A percentile compares a stretch with the other conserved stretches of the same genome.
Conservation (phyloP, 2,888 invertebrate species). For the Seladonia tumulorum region DNA sequence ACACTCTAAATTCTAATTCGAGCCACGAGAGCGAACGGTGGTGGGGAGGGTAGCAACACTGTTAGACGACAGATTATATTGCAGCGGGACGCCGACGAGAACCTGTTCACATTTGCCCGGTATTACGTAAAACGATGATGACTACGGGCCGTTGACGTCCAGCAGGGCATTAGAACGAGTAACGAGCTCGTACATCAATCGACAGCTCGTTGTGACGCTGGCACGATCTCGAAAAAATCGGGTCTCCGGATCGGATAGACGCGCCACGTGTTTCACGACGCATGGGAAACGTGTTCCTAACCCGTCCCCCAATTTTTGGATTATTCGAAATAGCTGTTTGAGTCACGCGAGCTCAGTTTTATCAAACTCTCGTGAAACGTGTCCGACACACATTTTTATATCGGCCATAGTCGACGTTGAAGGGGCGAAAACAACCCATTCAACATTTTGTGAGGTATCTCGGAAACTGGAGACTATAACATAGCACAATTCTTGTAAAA, state of each 20-base stretch:
- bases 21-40: background rate
- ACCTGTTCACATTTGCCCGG: slow-evolving; percentile 31
- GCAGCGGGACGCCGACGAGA: slow-evolving; percentile 4
- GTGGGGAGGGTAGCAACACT: background rate
- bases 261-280: slow-evolving; percentile 1
- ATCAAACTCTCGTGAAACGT: background rate
- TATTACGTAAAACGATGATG: slow-evolving; percentile 35
- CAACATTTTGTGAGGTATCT: background rate
- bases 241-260: background rate
- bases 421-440: background rate
- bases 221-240: background rate
- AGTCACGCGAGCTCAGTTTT: background rate
- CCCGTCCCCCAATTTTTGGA: background rate
- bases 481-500: background rate
- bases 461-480: background rate
- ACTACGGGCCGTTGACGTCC: slow-evolving; percentile 25
- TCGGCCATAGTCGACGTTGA: background rate
- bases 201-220: background rate
- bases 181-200: slow-evolving; percentile 20
- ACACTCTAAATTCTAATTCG: slow-evolving; percentile 6
- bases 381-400: too few relatives aligned
- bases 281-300: background rate
- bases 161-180: slow-evolving; percentile 7
- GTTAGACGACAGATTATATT: slow-evolving; percentile 9
- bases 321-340: background rate